phyloP scores from a whole-genome alignment of 2,888 invertebrate genomes.

The Cacoxenus indagator region DNA sequence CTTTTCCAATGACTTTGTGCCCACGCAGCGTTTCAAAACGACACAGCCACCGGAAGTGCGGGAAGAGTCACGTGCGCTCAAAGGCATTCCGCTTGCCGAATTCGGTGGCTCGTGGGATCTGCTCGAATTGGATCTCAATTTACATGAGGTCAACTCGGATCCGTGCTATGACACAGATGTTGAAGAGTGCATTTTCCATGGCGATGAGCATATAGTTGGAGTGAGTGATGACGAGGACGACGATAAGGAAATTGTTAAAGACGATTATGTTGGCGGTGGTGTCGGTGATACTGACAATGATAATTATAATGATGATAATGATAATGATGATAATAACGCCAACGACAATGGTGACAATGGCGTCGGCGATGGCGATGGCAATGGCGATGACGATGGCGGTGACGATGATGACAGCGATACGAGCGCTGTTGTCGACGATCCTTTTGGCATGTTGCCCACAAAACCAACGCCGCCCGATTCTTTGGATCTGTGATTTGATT shows the following conservation, averaged over 20 bases:
- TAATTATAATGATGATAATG: slow-evolving; percentile 40
- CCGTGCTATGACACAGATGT: slow-evolving; percentile 77
- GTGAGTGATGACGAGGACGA: neutral
- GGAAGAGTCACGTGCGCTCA: slow-evolving; percentile 16
- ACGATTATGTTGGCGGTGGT: slow-evolving; percentile 32
- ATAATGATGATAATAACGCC: slow-evolving; percentile 57
- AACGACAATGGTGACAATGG: slow-evolving; percentile 27
- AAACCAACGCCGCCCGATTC: slow-evolving; percentile 75
- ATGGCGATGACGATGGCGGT: slow-evolving; percentile 37
- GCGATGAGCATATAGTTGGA: slow-evolving; percentile 64
- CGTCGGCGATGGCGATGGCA: slow-evolving; percentile 27
- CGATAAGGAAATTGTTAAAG: slow-evolving; percentile 34
- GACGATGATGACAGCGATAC: slow-evolving; percentile 31
- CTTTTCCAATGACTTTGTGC: slow-evolving; percentile 77
- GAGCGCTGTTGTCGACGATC: slow-evolving; percentile 70
- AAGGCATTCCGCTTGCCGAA: slow-evolving; percentile 63
- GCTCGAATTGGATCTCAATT: slow-evolving; percentile 75
- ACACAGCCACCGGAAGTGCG: neutral
- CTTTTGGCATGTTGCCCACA: slow-evolving; percentile 74
- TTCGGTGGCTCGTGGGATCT: slow-evolving; percentile 76
- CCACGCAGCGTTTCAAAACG: slow-evolving; percentile 27
- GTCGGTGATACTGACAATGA: slow-evolving; percentile 68
- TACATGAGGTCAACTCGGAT: slow-evolving; percentile 76
- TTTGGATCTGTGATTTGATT: slow-evolving; percentile 71
- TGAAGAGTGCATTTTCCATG: slow-evolving; percentile 75